Evolutionary conservation across 2,113 vertebrate genomes (phyloP), one percentile per base, ranked within the genome.

Genomic region (Jacana jacana): DNA sequence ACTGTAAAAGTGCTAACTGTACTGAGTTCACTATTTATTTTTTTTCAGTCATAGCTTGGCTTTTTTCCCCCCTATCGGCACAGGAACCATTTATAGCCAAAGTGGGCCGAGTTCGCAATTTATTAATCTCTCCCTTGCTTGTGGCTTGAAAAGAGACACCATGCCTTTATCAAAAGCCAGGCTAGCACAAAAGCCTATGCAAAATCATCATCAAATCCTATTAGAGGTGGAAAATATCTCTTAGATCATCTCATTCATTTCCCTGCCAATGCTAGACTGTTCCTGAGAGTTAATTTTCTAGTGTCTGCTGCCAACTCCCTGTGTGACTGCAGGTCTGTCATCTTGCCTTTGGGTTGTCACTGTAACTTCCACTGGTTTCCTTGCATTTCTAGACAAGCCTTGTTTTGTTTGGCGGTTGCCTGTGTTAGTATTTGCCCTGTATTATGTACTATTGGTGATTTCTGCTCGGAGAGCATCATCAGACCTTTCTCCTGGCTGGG

Each of bases 231-330:
- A 96, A 96, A 97, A 94, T 96, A 96, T 95, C 92, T 95, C 88
- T 96, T 91, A 96, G 96, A 96, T 95, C 96, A 95, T 97, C 95
- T 96, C 96, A 96, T 96, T 96, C 96, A 95, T 96, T 97, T 97
- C 96, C 91, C 92, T 97, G 96, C 86, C 92, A 94, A 94, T 94
- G 92, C 88, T 80, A 78, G 81, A 89, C 91, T 76, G 70, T 87
- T 95, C 88, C 78, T 93, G 88, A 94, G 86, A 95, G 96, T 96
- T 96, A 97, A 97, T 97, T 96, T 97, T 95, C 91, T 96, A 87
- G 69, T 13, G 81, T 95, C 95, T 96, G 95, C 86, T 0, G 22
- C 92, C 7, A 28, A 87, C 89, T 96, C 86, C 88, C 88, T 63
- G 57, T 89, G 83, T 91, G 91, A 95, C 88, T 87, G 40, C 10